These are phyloP conservation scores for Ricordea florida DNA, from an alignment of 92 coral and sea anemone species.

Conservation along the genomic window DNA sequence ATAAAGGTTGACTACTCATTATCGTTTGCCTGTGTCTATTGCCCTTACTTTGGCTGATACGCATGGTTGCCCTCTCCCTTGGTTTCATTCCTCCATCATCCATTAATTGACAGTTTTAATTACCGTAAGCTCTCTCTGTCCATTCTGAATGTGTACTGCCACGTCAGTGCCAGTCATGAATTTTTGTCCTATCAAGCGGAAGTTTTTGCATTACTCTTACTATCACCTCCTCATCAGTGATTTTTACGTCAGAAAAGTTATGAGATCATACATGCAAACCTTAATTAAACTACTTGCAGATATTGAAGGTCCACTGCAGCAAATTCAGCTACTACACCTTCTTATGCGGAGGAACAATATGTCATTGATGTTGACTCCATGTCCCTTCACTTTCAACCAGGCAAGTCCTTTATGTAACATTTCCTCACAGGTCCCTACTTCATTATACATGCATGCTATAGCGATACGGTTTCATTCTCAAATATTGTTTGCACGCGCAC, in stretches of 20 bases:
- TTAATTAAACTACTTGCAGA: neutral
- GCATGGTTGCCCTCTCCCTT: too few species aligned
- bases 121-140: too few species aligned
- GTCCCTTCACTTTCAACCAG: neutral
- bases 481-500: neutral
- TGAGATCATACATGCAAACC: too few species aligned
- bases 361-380: conserved; percentile 3
- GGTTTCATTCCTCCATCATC: too few species aligned
- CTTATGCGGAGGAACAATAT: neutral
- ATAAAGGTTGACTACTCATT: too few species aligned
- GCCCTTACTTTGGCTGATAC: too few species aligned
- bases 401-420: neutral
- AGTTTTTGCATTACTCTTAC: neutral
- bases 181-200: too few species aligned
- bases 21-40: too few species aligned
- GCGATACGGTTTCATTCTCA: neutral
- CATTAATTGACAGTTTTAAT: too few species aligned
- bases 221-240: neutral
- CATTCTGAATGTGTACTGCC: too few species aligned
- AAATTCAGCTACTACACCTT: conserved; percentile 2
- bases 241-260: too few species aligned
- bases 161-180: too few species aligned
- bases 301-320: conserved; percentile 1
- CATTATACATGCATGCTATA: neutral
- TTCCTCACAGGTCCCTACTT: neutral